Conservation (phyloP, 1,140 invertebrate genomes). For the Drosophila elegans region DNA sequence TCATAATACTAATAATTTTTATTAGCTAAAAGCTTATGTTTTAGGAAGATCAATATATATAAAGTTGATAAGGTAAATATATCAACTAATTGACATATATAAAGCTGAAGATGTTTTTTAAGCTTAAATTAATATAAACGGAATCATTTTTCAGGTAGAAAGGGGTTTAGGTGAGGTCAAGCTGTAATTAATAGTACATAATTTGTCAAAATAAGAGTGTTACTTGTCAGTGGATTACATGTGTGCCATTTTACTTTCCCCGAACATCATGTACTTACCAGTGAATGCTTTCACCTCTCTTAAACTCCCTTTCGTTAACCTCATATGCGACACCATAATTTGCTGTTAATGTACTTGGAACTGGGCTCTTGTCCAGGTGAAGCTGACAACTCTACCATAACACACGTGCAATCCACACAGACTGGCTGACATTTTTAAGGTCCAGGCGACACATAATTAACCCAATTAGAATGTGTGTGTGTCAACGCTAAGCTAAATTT, state of each 20-base stretch:
- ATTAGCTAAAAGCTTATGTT: too few relatives aligned
- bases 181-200: neutral
- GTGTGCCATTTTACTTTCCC: neutral
- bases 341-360: conserved; percentile 70
- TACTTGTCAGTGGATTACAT: neutral
- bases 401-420: conserved; percentile 3
- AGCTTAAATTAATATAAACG: too few relatives aligned
- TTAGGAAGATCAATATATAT: too few relatives aligned
- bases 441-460: conserved; percentile 84
- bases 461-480: conserved; percentile 81
- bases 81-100: too few relatives aligned
- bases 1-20: too few relatives aligned
- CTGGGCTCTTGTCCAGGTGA: conserved; percentile 42
- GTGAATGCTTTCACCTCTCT: conserved; percentile 1
- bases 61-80: too few relatives aligned
- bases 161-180: too few relatives aligned
- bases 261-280: neutral
- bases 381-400: conserved; percentile 42
- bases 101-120: too few relatives aligned
- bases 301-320: conserved; percentile 7
- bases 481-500: conserved; percentile 83
- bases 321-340: conserved; percentile 71
- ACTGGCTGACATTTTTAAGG: conserved; percentile 77
- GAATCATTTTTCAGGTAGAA: too few relatives aligned
- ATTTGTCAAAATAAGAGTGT: neutral